phyloP scores from a whole-genome alignment of 2,888 invertebrate species.

The Eupithecia insigniata region DNA sequence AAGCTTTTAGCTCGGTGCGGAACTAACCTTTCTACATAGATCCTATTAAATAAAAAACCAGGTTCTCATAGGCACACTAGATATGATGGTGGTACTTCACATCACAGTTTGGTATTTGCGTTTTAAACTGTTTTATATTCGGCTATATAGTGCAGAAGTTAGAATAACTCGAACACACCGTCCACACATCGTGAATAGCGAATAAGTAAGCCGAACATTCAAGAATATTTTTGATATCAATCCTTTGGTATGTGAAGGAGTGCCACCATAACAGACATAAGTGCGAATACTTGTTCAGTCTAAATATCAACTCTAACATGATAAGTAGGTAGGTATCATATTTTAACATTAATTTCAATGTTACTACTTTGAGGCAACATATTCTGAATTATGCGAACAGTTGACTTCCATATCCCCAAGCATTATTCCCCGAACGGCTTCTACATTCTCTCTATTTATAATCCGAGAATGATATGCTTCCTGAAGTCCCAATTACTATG shows the following conservation, averaged over 20 bases:
- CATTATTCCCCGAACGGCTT: slow-evolving; percentile 33
- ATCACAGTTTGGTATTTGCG: too few relatives aligned
- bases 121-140: too few relatives aligned
- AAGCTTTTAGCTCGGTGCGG: background rate
- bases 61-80: background rate
- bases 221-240: too few relatives aligned
- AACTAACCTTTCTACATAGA: background rate
- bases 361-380: background rate
- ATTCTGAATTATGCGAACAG: slow-evolving; percentile 11
- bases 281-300: background rate
- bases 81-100: too few relatives aligned
- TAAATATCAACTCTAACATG: background rate
- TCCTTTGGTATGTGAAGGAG: too few relatives aligned
- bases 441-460: slow-evolving; percentile 41
- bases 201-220: too few relatives aligned
- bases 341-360: background rate
- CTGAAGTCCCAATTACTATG: slow-evolving; percentile 49
- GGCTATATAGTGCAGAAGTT: too few relatives aligned
- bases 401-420: slow-evolving; percentile 20
- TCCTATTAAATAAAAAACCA: background rate
- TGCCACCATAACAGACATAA: too few relatives aligned
- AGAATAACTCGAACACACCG: too few relatives aligned
- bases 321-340: background rate
- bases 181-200: too few relatives aligned
- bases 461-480: slow-evolving; percentile 38